Evolutionary conservation across 2,113 vertebrate genomes (phyloP).

Genomic region (Pituophis catenifer): DNA sequence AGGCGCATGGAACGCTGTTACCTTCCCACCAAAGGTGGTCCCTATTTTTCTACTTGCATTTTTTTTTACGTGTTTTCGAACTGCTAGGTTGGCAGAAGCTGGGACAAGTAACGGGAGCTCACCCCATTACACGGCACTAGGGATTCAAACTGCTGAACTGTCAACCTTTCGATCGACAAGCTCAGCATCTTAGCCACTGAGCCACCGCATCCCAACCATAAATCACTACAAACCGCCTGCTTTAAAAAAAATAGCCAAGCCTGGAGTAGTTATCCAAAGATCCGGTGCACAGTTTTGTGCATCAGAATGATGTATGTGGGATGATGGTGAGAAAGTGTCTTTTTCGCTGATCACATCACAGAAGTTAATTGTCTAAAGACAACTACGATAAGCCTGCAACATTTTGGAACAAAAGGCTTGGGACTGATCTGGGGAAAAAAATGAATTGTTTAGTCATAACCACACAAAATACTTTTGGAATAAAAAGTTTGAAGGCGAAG

Average conservation of each 20-base stretch:
- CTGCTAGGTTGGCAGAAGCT: too few relatives aligned
- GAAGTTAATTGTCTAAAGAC: neutral
- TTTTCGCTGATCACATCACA: neutral
- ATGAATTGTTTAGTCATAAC: neutral
- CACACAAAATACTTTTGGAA: neutral
- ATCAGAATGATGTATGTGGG: neutral
- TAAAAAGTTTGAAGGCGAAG: neutral
- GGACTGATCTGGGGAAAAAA: accelerated
- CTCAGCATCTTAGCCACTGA: too few relatives aligned
- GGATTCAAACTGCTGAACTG: too few relatives aligned
- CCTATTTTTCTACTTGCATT: too few relatives aligned
- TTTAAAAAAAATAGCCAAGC: neutral
- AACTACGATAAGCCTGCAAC: neutral
- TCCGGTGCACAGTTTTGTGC: neutral
- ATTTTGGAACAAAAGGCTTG: neutral
- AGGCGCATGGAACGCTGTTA: too few relatives aligned
- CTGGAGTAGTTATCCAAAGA: neutral
- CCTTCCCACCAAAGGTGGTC: too few relatives aligned
- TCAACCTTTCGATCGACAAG: too few relatives aligned
- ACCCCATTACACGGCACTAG: too few relatives aligned
- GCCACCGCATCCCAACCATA: neutral
- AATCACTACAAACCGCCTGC: neutral
- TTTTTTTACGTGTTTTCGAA: too few relatives aligned
- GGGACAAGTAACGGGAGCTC: too few relatives aligned
- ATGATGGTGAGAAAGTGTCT: neutral